A percentile compares a stretch with the other conserved stretches of the same genome.
phyloP scores from a whole-genome alignment of 2,888 invertebrate genomes.

The Gerris lacustris region DNA sequence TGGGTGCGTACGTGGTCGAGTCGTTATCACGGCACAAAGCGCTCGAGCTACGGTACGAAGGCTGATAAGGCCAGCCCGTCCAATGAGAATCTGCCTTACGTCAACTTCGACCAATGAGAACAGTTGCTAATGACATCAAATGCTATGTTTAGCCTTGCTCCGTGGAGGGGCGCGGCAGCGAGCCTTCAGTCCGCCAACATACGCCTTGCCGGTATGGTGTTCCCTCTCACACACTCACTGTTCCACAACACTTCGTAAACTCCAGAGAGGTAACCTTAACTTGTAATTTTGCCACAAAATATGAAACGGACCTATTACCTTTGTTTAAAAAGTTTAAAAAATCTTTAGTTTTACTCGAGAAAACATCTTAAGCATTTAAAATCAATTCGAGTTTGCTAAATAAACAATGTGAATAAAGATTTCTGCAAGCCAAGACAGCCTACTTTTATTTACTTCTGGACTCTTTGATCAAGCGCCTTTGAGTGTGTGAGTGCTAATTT shows the following conservation, averaged over 20 bases:
- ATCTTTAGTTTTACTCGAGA: too few relatives aligned
- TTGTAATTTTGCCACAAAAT: too few relatives aligned
- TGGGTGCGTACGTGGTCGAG: constrained; percentile 1
- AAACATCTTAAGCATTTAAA: too few relatives aligned
- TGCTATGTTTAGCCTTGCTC: constrained; percentile 21
- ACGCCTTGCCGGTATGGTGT: constrained; percentile 5
- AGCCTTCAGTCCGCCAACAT: constrained; percentile 3
- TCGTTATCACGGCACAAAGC: constrained; percentile 3
- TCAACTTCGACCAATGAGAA: constrained; percentile 39
- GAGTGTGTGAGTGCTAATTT: too few relatives aligned
- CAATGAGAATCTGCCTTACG: constrained; percentile 28
- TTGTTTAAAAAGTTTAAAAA: too few relatives aligned
- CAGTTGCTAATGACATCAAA: constrained; percentile 22
- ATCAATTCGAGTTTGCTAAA: too few relatives aligned
- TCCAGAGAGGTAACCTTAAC: neutral
- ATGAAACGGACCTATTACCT: too few relatives aligned
- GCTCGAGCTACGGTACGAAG: neutral
- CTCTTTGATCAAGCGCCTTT: too few relatives aligned
- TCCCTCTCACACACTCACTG: neutral
- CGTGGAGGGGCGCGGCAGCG: constrained; percentile 7
- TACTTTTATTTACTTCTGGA: too few relatives aligned
- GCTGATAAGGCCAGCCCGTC: neutral
- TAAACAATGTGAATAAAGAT: too few relatives aligned
- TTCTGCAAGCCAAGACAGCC: too few relatives aligned
- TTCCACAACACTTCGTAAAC: neutral